phyloP scores from a whole-genome alignment of 2,797 vertebrate genomes.

The Eulemur rubriventer region DNA sequence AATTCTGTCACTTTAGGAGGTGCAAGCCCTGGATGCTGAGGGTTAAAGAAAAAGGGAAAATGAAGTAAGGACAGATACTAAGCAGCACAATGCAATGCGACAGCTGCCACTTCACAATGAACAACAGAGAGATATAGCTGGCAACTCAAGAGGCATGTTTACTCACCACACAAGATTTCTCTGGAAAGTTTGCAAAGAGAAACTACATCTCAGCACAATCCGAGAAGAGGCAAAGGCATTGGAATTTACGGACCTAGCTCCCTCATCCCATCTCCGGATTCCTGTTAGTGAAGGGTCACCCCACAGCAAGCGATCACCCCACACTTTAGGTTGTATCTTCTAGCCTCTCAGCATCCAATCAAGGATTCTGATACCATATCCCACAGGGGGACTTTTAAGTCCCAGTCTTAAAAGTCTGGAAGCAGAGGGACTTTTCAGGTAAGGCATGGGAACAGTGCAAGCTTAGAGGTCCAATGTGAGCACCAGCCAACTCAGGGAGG shows the following conservation, averaged over 20 bases:
- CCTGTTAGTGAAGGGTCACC: neutral
- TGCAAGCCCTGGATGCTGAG: neutral
- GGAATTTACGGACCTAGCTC: neutral
- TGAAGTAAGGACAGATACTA: neutral
- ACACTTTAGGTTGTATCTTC: neutral
- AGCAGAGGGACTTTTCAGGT: neutral
- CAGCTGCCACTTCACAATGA: neutral
- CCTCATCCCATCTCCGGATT: neutral
- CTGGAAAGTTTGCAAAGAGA: neutral
- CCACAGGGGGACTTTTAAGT: neutral
- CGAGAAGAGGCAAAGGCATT: neutral
- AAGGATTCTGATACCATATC: neutral
- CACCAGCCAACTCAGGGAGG: neutral
- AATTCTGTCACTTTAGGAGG: neutral
- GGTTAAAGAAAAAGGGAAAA: neutral
- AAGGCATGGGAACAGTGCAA: neutral
- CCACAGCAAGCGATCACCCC: neutral
- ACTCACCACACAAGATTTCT: neutral
- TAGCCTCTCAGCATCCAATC: neutral
- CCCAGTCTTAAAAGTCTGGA: neutral
- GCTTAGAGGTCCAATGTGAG: neutral
- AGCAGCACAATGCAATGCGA: neutral
- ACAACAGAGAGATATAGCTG: neutral
- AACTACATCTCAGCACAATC: neutral
- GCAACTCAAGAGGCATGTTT: neutral